A percentile compares a stretch with the other conserved stretches of the same genome.
These are phyloP conservation scores for Elysia crispata DNA, from an alignment of 2,888 invertebrate species.

Conservation along the genomic window DNA sequence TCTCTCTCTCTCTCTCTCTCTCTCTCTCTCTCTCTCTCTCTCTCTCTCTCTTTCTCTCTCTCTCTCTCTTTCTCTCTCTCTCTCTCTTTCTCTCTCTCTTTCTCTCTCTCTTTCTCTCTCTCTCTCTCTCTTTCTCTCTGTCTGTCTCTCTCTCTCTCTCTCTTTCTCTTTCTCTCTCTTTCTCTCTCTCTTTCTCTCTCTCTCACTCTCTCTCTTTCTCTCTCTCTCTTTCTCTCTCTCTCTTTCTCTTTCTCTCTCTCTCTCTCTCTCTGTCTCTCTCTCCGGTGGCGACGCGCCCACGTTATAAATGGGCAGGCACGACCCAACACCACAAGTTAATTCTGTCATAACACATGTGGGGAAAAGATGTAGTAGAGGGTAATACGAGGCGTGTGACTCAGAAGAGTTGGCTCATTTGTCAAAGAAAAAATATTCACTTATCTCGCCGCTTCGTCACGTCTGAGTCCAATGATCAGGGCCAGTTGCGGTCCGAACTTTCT, in stretches of 20 bases:
- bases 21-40: background rate
- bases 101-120: background rate
- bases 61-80: conserved; percentile 1
- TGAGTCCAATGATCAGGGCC: too few relatives aligned
- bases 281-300: background rate
- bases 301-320: background rate
- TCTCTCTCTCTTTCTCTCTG: background rate
- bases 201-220: too few relatives aligned
- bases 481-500: too few relatives aligned
- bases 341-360: too few relatives aligned
- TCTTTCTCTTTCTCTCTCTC: too few relatives aligned
- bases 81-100: background rate
- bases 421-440: too few relatives aligned
- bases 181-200: background rate
- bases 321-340: too few relatives aligned
- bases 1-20: background rate
- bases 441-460: too few relatives aligned
- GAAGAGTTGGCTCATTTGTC: too few relatives aligned
- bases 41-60: background rate
- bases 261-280: conserved; percentile 1
- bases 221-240: too few relatives aligned
- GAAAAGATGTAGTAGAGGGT: too few relatives aligned
- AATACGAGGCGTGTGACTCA: too few relatives aligned
- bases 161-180: background rate
- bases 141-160: background rate